These are phyloP conservation scores for Sesamia nonagrioides DNA, from an alignment of 1,140 invertebrate genomes.

Conservation along the genomic window DNA sequence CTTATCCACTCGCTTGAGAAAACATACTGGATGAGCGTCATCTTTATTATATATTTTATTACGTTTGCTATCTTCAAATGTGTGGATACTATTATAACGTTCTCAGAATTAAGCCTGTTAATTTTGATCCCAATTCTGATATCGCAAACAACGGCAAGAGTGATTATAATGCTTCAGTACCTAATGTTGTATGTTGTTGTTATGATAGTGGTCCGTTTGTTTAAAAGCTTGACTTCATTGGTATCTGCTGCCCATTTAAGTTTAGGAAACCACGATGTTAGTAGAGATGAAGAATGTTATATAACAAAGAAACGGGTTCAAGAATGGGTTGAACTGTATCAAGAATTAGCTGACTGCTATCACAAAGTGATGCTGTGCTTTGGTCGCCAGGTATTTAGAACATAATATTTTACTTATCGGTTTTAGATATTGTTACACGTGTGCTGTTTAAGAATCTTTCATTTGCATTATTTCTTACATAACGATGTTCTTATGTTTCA, in stretches of 20 bases:
- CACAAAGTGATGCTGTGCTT: too few relatives aligned
- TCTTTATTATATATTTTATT: too few relatives aligned
- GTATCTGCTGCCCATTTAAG: too few relatives aligned
- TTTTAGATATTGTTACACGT: too few relatives aligned
- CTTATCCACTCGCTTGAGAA: neutral
- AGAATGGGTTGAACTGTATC: constrained; percentile 9
- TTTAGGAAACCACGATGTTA: neutral
- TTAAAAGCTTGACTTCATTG: neutral
- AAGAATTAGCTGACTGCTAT: too few relatives aligned
- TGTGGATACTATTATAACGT: too few relatives aligned
- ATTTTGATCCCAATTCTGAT: neutral
- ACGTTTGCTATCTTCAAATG: too few relatives aligned
- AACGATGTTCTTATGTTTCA: too few relatives aligned
- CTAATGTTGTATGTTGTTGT: neutral
- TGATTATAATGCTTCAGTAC: neutral
- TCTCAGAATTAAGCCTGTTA: too few relatives aligned
- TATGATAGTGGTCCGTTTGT: neutral
- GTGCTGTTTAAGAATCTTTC: too few relatives aligned
- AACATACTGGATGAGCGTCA: neutral
- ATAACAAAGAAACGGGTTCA: neutral
- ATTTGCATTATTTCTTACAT: too few relatives aligned
- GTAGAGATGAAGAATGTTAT: neutral
- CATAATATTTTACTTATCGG: neutral
- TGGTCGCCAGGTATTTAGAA: too few relatives aligned
- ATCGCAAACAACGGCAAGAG: neutral